phyloP scores from a whole-genome alignment of 1,140 invertebrate genomes.

The Telenomus remus region DNA sequence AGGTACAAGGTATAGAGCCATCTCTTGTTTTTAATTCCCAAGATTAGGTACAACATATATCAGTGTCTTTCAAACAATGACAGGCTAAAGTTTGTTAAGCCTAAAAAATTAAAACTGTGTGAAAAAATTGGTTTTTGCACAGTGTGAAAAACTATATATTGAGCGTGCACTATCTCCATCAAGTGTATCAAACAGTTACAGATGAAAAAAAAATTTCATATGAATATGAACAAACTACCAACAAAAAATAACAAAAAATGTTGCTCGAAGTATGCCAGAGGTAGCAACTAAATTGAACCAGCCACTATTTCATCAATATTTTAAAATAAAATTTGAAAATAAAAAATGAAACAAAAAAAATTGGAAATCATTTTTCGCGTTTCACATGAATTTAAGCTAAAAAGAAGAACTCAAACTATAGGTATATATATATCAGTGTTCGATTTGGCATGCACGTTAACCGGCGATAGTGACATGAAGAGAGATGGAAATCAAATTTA shows the following conservation, averaged over 20 bases:
- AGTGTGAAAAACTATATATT: slow-evolving; percentile 27
- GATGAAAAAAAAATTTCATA: slow-evolving; percentile 13
- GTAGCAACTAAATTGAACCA: slow-evolving; percentile 39
- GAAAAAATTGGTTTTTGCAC: slow-evolving; percentile 16
- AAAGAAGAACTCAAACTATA: slow-evolving; percentile 13
- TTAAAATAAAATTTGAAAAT: slow-evolving; percentile 1
- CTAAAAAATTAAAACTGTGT: slow-evolving; percentile 4
- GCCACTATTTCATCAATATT: slow-evolving; percentile 32
- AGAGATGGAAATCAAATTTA: slow-evolving; percentile 17
- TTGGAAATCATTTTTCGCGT: background rate
- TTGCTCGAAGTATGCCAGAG: slow-evolving; percentile 10
- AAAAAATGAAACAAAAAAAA: slow-evolving; percentile 22
- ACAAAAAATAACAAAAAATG: slow-evolving; percentile 31
- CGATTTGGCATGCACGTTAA: slow-evolving; percentile 67
- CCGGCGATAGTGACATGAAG: slow-evolving; percentile 33
- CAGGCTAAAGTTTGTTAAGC: slow-evolving; percentile 56
- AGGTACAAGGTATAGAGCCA: slow-evolving; percentile 65
- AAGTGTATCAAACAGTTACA: slow-evolving; percentile 31
- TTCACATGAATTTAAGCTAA: slow-evolving; percentile 10
- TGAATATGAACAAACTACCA: slow-evolving; percentile 20
- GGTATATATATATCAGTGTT: slow-evolving; percentile 28
- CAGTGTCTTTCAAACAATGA: slow-evolving; percentile 71
- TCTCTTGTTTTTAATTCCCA: slow-evolving; percentile 51
- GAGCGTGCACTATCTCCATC: slow-evolving; percentile 47
- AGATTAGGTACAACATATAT: slow-evolving; percentile 63